Base-by-base conservation (phyloP, 1,140 invertebrate species). In the Pentalonia nigronervosa region DNA sequence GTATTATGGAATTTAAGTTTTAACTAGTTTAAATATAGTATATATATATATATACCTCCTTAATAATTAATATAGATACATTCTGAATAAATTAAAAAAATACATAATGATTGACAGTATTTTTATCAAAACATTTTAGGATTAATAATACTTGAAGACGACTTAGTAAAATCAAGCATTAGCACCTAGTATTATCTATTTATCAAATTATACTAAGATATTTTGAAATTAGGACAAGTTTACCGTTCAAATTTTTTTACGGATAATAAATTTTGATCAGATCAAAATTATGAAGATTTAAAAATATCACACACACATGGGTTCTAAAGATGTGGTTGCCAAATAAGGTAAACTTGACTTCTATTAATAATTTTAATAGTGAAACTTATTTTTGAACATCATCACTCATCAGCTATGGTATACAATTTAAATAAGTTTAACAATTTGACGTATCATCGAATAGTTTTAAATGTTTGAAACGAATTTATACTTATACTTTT, bases 311-410 rank as follows among this genome's bases (percentile, higher is more conserved):
- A 17, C 87, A 7, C 53, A 8, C 14, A 45, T 41, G 23, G 36
- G 50, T 60, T 41, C 7, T 67, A 90, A 67, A 30, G 89, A 60
- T 36, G 56, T 45, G 36, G 56, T 90, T n/a, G 53, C 89, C 89
- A 90, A 90, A 90, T 67, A 90, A 60, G 89, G 89, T 67, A 41
- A 90, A 67, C 89, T 90, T 45, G 53, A 45, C 4, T 45, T 45
- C 89, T 67, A 67, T 67, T 67, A 60, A 67, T 90, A 60, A 56
- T 67, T 90, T 30, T 67, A 30, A 45, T 90, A n/a, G 36, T 45
- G 21, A 45, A 67, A 47, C 7, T 60, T 90, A 90, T 90, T 90
- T 90, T 67, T 14, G 41, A 45, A 90, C 53, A 6, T 30, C 25
- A 30, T 47, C 25, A 17, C n/a, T 76, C 60, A n/a, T 76, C 30